Evolutionary conservation across 1,140 invertebrate genomes (phyloP).

Genomic region (Magallana angulata): DNA sequence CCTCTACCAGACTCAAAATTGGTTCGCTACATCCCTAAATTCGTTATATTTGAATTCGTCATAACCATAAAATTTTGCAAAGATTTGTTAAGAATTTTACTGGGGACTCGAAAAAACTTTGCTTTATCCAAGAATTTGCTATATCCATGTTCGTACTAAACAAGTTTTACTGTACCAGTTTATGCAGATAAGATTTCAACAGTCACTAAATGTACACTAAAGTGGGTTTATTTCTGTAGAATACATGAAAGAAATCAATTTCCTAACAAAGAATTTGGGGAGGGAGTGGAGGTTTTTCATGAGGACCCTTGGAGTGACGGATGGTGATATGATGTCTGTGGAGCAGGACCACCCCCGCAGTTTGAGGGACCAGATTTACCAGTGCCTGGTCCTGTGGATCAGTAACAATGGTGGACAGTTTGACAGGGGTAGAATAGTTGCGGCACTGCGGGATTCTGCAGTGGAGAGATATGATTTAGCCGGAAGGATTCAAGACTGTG

Average conservation of each 20-base stretch:
- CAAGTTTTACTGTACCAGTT: not conserved
- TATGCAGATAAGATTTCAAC: not conserved
- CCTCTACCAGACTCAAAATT: too few relatives aligned
- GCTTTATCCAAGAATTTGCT: too few relatives aligned
- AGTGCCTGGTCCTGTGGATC: slow-evolving; percentile 63
- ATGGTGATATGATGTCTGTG: slow-evolving; percentile 63
- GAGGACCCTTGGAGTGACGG: slow-evolving; percentile 62
- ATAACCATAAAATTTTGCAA: too few relatives aligned
- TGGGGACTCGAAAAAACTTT: too few relatives aligned
- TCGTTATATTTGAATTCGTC: too few relatives aligned
- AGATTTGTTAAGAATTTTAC: too few relatives aligned
- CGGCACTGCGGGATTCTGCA: slow-evolving; percentile 56
- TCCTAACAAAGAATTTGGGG: slow-evolving; percentile 64
- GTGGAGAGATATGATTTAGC: slow-evolving; percentile 64
- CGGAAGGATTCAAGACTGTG: slow-evolving; percentile 50
- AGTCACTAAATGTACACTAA: not conserved
- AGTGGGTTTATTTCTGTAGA: slow-evolving; percentile 50
- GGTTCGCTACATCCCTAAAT: too few relatives aligned
- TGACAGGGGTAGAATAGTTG: slow-evolving; percentile 53
- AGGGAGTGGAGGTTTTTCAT: slow-evolving; percentile 69
- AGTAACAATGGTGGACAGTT: slow-evolving; percentile 54
- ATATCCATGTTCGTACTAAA: too few relatives aligned
- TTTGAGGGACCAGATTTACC: slow-evolving; percentile 66
- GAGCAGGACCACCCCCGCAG: slow-evolving; percentile 59
- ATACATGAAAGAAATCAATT: slow-evolving; percentile 63